These are phyloP conservation scores for Acheta domesticus DNA, from an alignment of 2,888 invertebrate species.

Conservation along the genomic window DNA sequence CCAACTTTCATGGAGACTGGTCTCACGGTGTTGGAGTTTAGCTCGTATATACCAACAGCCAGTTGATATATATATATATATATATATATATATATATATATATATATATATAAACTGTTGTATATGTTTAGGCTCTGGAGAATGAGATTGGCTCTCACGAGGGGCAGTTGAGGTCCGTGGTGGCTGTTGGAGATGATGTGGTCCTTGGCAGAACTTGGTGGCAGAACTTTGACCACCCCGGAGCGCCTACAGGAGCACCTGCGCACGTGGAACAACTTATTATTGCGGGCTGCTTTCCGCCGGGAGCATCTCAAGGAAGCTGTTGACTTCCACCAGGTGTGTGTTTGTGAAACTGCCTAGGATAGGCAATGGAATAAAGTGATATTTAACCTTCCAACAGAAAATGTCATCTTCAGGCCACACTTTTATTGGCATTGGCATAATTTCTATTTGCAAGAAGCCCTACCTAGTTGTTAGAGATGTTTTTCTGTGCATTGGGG, in stretches of 20 bases:
- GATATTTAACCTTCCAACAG: too few species aligned
- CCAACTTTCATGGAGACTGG: too few species aligned
- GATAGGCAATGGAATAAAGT: too few species aligned
- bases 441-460: background rate
- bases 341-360: background rate
- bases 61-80: too few species aligned
- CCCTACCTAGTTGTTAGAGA: too few species aligned
- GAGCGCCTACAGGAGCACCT: constrained; percentile 89
- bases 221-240: constrained; percentile 86
- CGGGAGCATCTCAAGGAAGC: constrained; percentile 93
- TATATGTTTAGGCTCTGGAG: constrained; percentile 64
- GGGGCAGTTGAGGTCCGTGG: constrained; percentile 83
- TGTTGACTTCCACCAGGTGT: constrained; percentile 90
- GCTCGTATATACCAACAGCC: too few species aligned
- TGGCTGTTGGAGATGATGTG: constrained; percentile 86
- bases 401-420: too few species aligned
- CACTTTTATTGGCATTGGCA: constrained; percentile 20
- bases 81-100: too few species aligned
- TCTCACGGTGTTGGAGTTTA: too few species aligned
- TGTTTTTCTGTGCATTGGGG: too few species aligned
- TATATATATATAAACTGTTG: background rate
- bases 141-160: constrained; percentile 92
- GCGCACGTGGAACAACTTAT: constrained; percentile 90
- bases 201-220: constrained; percentile 95
- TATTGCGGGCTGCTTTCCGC: constrained; percentile 85